Evolutionary conservation across 2,797 vertebrate species (phyloP).

Genomic region (Galagoides demidoff): DNA sequence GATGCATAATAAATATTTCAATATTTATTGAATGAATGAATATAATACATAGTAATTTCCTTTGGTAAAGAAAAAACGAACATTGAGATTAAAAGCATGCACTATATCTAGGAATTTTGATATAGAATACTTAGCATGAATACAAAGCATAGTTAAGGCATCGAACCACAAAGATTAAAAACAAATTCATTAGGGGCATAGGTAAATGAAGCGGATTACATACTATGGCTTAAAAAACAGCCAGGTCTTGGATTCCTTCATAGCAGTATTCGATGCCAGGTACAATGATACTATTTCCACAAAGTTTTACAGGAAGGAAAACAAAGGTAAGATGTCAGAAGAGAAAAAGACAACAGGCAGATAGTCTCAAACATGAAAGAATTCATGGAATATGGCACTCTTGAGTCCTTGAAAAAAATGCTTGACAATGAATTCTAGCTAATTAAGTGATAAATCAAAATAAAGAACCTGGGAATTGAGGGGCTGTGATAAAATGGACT

Average conservation of each 20-base stretch:
- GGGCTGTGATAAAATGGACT: constrained; percentile 55
- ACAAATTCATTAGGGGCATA: not conserved
- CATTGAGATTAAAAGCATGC: not conserved
- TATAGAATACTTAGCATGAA: not conserved
- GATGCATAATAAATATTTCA: not conserved
- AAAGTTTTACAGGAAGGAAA: not conserved
- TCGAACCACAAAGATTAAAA: not conserved
- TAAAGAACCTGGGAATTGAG: constrained; percentile 39
- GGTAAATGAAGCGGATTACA: not conserved
- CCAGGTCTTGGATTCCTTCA: not conserved
- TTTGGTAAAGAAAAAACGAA: not conserved
- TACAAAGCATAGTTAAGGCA: not conserved
- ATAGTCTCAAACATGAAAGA: constrained; percentile 28
- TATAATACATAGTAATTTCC: not conserved
- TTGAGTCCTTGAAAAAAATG: constrained; percentile 23
- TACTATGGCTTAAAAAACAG: not conserved
- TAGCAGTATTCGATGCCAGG: not conserved
- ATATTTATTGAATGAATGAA: constrained; percentile 17
- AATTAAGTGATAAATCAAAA: constrained; percentile 70
- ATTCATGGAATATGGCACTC: not conserved
- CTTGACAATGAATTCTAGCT: constrained; percentile 50
- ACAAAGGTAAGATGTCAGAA: not conserved
- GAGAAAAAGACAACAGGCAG: not conserved
- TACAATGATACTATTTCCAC: not conserved
- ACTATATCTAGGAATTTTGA: not conserved